Evolutionary conservation across 2,113 vertebrate species (phyloP).

Genomic region (Monarcha castaneiventris): DNA sequence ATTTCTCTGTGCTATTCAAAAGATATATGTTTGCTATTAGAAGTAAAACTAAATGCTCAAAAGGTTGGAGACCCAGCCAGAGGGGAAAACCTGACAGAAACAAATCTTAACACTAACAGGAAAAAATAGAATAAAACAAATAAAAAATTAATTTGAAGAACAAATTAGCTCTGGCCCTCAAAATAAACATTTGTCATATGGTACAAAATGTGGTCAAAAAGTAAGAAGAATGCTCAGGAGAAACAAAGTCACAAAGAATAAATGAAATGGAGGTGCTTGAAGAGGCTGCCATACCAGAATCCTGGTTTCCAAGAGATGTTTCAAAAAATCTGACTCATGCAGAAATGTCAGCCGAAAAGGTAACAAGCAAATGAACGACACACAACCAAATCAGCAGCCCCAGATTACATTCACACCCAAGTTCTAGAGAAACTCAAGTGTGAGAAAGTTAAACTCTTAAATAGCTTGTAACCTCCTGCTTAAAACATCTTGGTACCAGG

Average conservation of each 20-base stretch:
- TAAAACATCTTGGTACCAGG: not conserved
- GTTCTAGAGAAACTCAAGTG: not conserved
- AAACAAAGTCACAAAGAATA: not conserved
- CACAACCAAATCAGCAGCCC: not conserved
- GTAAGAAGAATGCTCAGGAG: not conserved
- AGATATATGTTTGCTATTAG: not conserved
- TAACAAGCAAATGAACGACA: not conserved
- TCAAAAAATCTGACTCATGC: not conserved
- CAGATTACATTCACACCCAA: not conserved
- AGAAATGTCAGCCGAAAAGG: not conserved
- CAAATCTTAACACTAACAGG: not conserved
- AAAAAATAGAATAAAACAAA: not conserved
- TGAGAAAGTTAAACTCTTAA: slow-evolving; percentile 9
- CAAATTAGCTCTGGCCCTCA: not conserved
- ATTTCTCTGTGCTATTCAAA: not conserved
- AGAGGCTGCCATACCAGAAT: not conserved
- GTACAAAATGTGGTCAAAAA: not conserved
- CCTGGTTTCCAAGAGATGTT: not conserved
- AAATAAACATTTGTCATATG: not conserved
- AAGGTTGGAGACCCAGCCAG: not conserved
- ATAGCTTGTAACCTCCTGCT: not conserved
- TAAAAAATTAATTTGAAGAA: not conserved
- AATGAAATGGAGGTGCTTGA: not conserved
- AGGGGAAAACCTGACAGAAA: not conserved
- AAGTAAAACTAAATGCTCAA: not conserved